These are phyloP conservation scores for Maccullochella peelii DNA, from an alignment of 2,113 vertebrate genomes.

Conservation along the genomic window DNA sequence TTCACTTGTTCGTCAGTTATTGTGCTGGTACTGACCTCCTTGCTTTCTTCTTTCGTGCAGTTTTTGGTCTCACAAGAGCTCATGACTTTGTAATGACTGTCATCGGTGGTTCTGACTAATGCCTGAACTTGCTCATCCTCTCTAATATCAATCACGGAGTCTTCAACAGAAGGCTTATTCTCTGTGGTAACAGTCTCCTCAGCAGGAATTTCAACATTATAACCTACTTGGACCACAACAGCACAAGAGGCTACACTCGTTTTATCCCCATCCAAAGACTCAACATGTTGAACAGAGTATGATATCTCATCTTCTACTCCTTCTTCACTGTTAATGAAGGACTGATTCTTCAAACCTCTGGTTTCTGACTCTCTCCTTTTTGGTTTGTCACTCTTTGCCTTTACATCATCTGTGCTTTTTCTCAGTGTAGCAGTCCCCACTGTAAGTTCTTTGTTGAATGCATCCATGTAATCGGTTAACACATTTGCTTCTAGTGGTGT, in stretches of 20 bases:
- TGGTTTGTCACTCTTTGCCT: background rate
- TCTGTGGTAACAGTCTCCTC: background rate
- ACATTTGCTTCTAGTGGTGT: background rate
- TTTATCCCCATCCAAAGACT: background rate
- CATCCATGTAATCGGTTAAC: conserved; percentile 28
- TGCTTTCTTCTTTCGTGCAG: background rate
- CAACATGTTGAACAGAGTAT: background rate
- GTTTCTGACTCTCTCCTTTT: background rate
- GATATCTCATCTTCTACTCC: background rate
- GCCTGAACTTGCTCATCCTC: background rate
- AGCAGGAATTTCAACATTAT: conserved; percentile 26
- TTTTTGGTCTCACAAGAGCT: background rate
- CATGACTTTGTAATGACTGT: background rate
- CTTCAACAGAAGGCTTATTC: background rate
- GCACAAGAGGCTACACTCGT: conserved; percentile 7
- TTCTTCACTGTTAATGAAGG: background rate
- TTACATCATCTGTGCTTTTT: background rate
- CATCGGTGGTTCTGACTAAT: background rate
- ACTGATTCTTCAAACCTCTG: background rate
- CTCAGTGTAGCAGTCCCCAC: background rate
- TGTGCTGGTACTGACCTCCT: background rate
- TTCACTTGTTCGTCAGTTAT: background rate
- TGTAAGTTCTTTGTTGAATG: conserved; percentile 8
- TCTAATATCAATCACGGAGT: background rate
- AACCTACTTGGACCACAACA: conserved; percentile 9